These are phyloP conservation scores for Drosophila cyrtoloma DNA, from an alignment of 2,888 invertebrate species.

Conservation along the genomic window DNA sequence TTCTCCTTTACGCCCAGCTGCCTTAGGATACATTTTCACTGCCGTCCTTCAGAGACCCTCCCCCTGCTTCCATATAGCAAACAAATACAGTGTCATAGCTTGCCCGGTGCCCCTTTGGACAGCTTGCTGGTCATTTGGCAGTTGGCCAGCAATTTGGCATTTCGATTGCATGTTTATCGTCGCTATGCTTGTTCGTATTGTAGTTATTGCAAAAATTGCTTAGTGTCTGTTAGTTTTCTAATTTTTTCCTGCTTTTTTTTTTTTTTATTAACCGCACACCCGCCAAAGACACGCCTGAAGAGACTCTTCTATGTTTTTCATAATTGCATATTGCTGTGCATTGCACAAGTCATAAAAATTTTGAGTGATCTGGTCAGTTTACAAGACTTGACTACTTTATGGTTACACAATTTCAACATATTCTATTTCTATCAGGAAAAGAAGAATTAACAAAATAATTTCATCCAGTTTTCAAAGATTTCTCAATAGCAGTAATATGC, in stretches of 20 bases:
- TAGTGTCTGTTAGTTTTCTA: slow-evolving; percentile 38
- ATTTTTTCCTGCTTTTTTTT: not conserved
- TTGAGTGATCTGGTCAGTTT: slow-evolving; percentile 7
- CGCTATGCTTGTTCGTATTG: slow-evolving; percentile 25
- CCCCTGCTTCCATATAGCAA: not conserved
- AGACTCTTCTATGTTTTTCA: slow-evolving; percentile 13
- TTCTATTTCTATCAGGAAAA: not conserved
- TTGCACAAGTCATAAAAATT: not conserved
- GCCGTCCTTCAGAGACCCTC: not conserved
- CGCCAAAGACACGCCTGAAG: not conserved
- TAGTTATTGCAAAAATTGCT: slow-evolving; percentile 56
- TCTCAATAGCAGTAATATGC: not conserved
- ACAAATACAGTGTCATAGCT: slow-evolving; percentile 14
- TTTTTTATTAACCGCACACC: not conserved
- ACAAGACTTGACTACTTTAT: not conserved
- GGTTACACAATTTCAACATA: no score
- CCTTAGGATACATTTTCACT: slow-evolving; percentile 26
- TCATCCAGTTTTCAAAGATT: not conserved
- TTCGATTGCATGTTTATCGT: slow-evolving; percentile 75
- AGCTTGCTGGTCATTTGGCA: slow-evolving; percentile 73
- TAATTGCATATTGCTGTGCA: slow-evolving; percentile 11
- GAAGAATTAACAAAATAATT: not conserved
- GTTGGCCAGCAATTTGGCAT: slow-evolving; percentile 77
- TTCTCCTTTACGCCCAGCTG: not conserved
- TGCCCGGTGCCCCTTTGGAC: slow-evolving; percentile 15